Evolutionary conservation across 2,888 invertebrate genomes (phyloP), one percentile per base, ranked within the genome.

Genomic region (Phortica magna): DNA sequence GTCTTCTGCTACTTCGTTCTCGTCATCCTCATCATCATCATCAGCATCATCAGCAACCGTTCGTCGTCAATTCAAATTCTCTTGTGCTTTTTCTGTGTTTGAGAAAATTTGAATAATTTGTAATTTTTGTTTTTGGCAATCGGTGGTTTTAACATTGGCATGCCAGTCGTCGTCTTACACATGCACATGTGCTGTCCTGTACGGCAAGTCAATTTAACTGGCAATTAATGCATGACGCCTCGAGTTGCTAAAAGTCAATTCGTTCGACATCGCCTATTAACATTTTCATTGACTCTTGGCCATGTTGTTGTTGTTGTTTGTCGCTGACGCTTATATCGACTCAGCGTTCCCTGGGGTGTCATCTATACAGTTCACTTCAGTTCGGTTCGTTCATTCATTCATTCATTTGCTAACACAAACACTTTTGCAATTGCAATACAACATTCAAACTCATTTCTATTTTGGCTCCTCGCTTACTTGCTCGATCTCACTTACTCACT

Each of bases 141-240:
- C 31, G 5, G 31, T 31, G n/a, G n/a, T 31, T 31, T 48, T 2
- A 7, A 12, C 14, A 48, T 48, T 48, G 48, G 10, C 1, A 14
- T 48, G n/a, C n/a, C n/a, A n/a, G n/a, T n/a, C n/a, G n/a, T n/a
- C n/a, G n/a, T n/a, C n/a, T n/a, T n/a, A n/a, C 9, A 2, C 14
- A 48, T 6, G 0, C 48, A 48, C 48, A 48, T 6, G 5, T 48
- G 48, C 3, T 1, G n/a, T n/a, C n/a, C 48, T 12, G 14, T 1
- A 48, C 9, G 81, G 87, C 85, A 88, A 89, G 87, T 89, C 89
- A 89, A 89, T 89, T 89, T 86, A 90, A 89, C 88, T 86, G 88
- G 87, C 89, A 90, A 89, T 89, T 89, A 90, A 89, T 89, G 90
- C 84, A 85, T 84, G 82, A 82, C 78, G 70, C 75, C 73, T 53